Evolutionary conservation across 2,888 invertebrate genomes (phyloP).

Genomic region (Tinea pellionella): DNA sequence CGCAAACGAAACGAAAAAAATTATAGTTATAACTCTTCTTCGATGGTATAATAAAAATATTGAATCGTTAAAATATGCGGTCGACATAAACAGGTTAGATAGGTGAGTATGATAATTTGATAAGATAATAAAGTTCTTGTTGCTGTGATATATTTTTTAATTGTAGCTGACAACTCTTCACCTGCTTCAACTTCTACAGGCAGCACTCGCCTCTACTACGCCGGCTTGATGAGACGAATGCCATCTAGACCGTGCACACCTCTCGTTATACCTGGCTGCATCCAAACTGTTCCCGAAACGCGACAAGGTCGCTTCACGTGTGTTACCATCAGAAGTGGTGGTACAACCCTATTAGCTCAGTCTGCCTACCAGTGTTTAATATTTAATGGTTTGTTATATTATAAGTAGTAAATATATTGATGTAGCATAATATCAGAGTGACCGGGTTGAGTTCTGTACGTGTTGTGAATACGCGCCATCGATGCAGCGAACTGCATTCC

Average conservation of each 20-base stretch:
- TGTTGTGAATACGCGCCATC: slow-evolving; percentile 8
- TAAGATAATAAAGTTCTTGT: background rate
- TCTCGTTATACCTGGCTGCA: no score
- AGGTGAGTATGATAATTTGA: background rate
- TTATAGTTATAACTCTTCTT: background rate
- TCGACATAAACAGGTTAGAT: background rate
- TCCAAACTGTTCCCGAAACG: no score
- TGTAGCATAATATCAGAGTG: slow-evolving; percentile 42
- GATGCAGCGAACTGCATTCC: slow-evolving; percentile 7
- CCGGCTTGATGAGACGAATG: no score
- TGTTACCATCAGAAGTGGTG: no score
- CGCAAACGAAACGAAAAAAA: slow-evolving; percentile 4
- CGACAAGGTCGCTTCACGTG: no score
- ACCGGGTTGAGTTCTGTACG: slow-evolving; percentile 24
- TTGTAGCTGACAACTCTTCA: no score
- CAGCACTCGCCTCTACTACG: no score
- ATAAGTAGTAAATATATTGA: slow-evolving; percentile 17
- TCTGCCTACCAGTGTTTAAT: no score
- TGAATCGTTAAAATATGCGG: background rate
- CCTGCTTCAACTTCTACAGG: no score
- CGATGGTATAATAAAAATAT: background rate
- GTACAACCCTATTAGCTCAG: no score
- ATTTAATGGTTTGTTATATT: background rate
- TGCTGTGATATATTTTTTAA: background rate
- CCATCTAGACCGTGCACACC: no score